These are phyloP conservation scores for Lepus oiostolus DNA, from an alignment of 2,797 vertebrate species.

Conservation along the genomic window DNA sequence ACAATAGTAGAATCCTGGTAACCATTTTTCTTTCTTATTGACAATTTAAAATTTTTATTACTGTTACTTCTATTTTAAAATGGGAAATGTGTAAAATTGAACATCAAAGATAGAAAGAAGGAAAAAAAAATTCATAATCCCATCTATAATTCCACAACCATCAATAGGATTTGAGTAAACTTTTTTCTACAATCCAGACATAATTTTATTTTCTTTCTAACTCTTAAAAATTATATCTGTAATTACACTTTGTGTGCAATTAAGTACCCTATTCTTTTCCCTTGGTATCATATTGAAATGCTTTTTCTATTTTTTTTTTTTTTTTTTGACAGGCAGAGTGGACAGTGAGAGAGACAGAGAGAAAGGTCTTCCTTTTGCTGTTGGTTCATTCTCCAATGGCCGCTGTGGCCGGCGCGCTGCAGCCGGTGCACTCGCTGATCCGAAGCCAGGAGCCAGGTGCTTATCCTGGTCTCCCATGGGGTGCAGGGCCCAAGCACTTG, in stretches of 20 bases:
- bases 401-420: too few relatives aligned
- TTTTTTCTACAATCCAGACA: background rate
- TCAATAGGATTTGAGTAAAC: slow-evolving; percentile 2
- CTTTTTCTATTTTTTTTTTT: background rate
- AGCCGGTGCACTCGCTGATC: too few relatives aligned
- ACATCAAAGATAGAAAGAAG: slow-evolving; percentile 19
- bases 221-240: background rate
- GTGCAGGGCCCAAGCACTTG: too few relatives aligned
- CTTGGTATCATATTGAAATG: background rate
- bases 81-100: background rate
- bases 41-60: slow-evolving; percentile 40
- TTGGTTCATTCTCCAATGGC: too few relatives aligned
- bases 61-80: slow-evolving; percentile 28
- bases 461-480: too few relatives aligned
- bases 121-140: background rate
- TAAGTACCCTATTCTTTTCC: background rate
- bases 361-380: too few relatives aligned
- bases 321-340: background rate
- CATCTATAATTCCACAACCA: background rate
- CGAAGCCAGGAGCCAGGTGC: too few relatives aligned
- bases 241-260: background rate
- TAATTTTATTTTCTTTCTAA: background rate
- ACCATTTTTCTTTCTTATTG: slow-evolving; percentile 1
- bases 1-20: background rate
- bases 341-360: too few relatives aligned